Base-by-base conservation (phyloP, 2,113 vertebrate genomes). In the Camelus bactrianus region DNA sequence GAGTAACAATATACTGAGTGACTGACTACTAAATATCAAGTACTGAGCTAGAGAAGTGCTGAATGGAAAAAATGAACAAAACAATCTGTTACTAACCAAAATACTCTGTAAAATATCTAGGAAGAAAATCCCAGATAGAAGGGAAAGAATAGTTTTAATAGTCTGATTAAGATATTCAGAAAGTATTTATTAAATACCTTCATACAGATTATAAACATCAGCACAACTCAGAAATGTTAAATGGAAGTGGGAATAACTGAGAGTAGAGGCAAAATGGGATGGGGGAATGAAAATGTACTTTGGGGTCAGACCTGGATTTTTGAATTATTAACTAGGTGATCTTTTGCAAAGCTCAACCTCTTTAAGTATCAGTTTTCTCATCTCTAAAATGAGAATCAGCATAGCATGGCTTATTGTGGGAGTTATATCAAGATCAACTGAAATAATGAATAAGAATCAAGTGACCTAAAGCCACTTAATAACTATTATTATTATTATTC, bases 61-160 rank as follows among this genome's bases (percentile, higher is more conserved):
- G 30, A 94, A 64, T 6, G 22, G 50, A 75, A 73, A 95, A 92
- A 93, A 73, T 26, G 56, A 87, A 82, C 32, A 91, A 80, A 88
- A 82, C 22, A 35, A 82, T 8, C 46, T 75, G 32, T n/a, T 90
- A 93, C 35, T 84, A 79, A 93, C 84, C 30, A 88, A 96, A 95
- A 73, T 90, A 80, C 12, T 84, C 14, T 80, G 24, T 7, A 92
- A 77, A 89, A 80, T 56, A 85, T 67, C 26, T n/a, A 89, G 16
- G 24, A 86, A 84, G 64, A 92, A 91, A 89, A 54, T 8, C 86
- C 81, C 58, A 64, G 46, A 54, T 4, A 70, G 19, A 92, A 79
- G 10, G 38, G 11, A 56, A 91, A 93, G 56, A 90, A 32, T 5
- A 28, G 32, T 79, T 95, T 56, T 60, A 64, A 30, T 64, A 64